phyloP scores from a whole-genome alignment of 1,140 invertebrate genomes.

The Formica selysi region DNA sequence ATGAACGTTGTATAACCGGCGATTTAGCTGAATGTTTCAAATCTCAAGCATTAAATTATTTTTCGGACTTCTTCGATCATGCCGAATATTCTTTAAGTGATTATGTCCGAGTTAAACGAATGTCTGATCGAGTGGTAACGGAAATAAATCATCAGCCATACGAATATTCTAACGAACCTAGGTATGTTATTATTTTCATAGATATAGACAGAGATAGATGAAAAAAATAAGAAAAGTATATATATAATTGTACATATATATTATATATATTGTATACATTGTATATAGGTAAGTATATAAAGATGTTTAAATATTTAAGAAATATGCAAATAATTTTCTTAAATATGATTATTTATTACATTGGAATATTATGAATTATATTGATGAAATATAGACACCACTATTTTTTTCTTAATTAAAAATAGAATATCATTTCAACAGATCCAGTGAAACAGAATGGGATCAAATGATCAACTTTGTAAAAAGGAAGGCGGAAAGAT shows the following conservation, averaged over 20 bases:
- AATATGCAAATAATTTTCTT: neutral
- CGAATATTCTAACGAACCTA: conserved; percentile 89
- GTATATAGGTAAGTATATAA: neutral
- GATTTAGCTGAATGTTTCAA: conserved; percentile 94
- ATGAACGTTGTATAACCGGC: conserved; percentile 90
- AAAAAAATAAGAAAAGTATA: neutral
- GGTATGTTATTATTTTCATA: conserved; percentile 77
- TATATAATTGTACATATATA: neutral
- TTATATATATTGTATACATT: neutral
- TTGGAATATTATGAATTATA: neutral
- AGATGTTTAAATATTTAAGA: neutral
- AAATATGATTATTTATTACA: neutral
- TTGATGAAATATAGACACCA: conserved; percentile 3
- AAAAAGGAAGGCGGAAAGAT: conserved; percentile 89
- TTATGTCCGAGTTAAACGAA: conserved; percentile 89
- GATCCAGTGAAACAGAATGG: conserved; percentile 92
- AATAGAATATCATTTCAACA: conserved; percentile 36
- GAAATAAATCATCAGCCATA: conserved; percentile 87
- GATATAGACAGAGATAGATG: neutral
- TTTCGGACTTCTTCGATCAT: conserved; percentile 92
- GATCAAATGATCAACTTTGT: conserved; percentile 92
- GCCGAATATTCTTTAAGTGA: conserved; percentile 88
- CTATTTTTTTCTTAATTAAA: neutral
- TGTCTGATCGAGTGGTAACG: conserved; percentile 88
- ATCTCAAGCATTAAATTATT: conserved; percentile 90